Evolutionary conservation across 35 echinoderm and acorn worm genomes (phyloP).

Genomic region (Acanthaster planci): DNA sequence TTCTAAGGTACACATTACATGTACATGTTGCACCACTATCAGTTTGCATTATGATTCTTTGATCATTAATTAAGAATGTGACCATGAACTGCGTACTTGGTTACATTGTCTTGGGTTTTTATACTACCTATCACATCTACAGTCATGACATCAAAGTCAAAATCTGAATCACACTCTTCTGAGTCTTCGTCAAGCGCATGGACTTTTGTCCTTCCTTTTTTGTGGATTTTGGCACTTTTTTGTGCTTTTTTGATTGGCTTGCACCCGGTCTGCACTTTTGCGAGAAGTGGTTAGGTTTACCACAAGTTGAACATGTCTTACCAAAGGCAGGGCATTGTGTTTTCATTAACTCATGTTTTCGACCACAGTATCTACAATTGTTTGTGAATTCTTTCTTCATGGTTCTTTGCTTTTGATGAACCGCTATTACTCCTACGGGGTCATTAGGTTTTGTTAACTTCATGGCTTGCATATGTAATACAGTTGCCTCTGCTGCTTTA

Average conservation of each 20-base stretch:
- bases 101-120: neutral
- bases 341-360: constrained; percentile 27
- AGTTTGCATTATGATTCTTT: constrained; percentile 42
- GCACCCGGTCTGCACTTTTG: constrained; percentile 20
- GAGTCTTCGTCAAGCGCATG: constrained; percentile 8
- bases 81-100: constrained; percentile 44
- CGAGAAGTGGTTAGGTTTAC: constrained; percentile 58
- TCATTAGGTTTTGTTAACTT: neutral
- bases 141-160: constrained; percentile 10
- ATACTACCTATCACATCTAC: constrained; percentile 5
- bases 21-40: constrained; percentile 49
- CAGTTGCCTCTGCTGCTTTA: constrained; percentile 19
- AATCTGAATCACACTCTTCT: constrained; percentile 22
- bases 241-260: neutral
- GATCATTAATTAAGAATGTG: constrained; percentile 35
- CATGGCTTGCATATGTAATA: constrained; percentile 50
- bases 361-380: constrained; percentile 57
- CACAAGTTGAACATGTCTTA: constrained; percentile 51
- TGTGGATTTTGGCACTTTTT: neutral
- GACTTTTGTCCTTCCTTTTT: neutral
- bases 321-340: constrained; percentile 47
- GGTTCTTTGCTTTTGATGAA: neutral
- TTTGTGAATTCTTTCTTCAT: no score
- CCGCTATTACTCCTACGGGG: neutral
- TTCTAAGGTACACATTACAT: constrained; percentile 41